Percentiles rank a stretch among this genome's conserved stretches.
These are phyloP conservation scores for Caenorhabditis imperialis DNA, from an alignment of 2,888 invertebrate species.

Conservation along the genomic window DNA sequence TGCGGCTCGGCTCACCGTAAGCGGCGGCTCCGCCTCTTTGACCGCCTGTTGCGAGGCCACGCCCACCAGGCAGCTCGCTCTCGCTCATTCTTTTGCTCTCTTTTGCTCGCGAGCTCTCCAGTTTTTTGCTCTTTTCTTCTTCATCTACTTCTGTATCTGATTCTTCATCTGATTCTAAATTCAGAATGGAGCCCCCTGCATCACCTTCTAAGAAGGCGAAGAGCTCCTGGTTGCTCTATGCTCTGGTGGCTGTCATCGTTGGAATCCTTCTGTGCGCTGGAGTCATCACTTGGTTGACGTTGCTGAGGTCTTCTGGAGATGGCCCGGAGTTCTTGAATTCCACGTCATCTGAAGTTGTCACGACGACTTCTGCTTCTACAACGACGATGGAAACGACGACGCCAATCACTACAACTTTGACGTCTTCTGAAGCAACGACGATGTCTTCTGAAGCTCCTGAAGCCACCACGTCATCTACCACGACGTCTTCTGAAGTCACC, in stretches of 20 bases:
- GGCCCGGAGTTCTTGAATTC: slow-evolving; percentile 34
- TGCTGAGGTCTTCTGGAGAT: slow-evolving; percentile 21
- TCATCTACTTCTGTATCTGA: too few species aligned
- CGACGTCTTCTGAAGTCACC: background rate
- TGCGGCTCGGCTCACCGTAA: too few species aligned
- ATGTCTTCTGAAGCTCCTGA: too few species aligned
- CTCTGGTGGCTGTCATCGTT: slow-evolving; percentile 23
- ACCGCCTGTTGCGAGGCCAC: slow-evolving; percentile 28
- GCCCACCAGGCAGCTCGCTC: too few species aligned
- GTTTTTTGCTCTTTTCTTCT: background rate
- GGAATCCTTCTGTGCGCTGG: slow-evolving; percentile 35
- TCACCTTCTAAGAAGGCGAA: slow-evolving; percentile 41
- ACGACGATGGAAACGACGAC: slow-evolving; percentile 4
- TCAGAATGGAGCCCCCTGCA: slow-evolving; percentile 13
- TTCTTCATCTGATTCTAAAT: too few species aligned
- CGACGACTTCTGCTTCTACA: slow-evolving; percentile 8
- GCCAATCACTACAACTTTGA: too few species aligned
- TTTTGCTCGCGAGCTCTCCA: background rate
- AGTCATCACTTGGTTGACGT: slow-evolving; percentile 26
- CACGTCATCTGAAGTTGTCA: slow-evolving; percentile 4
- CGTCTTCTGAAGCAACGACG: background rate
- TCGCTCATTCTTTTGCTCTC: background rate
- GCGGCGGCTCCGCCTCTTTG: slow-evolving; percentile 3
- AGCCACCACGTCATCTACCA: background rate
- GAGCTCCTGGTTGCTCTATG: slow-evolving; percentile 32